phyloP scores from a whole-genome alignment of 2,797 vertebrate species.

The Mormyrus proboscirostris region DNA sequence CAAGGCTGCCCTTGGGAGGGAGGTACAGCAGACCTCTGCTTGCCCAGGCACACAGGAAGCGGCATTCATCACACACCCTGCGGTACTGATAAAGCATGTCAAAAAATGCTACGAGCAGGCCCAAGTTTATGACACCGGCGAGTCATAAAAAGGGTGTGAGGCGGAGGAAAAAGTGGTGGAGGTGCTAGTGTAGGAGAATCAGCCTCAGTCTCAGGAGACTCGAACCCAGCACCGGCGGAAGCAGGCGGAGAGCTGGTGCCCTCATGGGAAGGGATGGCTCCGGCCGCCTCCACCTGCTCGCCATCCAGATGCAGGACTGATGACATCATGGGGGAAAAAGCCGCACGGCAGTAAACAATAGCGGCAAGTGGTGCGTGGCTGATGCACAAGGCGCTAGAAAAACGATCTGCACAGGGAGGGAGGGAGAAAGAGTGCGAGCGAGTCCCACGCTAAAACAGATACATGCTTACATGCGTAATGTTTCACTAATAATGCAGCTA shows the following conservation, averaged over 20 bases:
- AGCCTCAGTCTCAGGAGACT: not conserved
- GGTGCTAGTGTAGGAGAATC: not conserved
- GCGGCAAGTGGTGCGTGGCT: not conserved
- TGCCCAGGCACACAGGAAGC: not conserved
- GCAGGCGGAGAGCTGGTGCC: not conserved
- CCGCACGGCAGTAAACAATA: conserved; percentile 20
- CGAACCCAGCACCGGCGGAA: not conserved
- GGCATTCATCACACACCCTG: not conserved
- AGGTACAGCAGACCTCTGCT: conserved; percentile 16
- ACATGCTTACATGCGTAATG: not conserved
- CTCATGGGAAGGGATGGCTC: not conserved
- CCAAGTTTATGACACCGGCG: not conserved
- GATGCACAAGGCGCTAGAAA: not conserved
- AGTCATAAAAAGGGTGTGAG: not conserved
- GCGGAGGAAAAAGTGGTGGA: not conserved
- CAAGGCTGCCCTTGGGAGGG: conserved; percentile 29
- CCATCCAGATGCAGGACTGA: conserved; percentile 11
- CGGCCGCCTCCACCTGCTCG: not conserved
- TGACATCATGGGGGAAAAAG: conserved; percentile 39
- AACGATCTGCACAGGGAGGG: not conserved
- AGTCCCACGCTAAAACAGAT: not conserved
- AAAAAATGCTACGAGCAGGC: not conserved
- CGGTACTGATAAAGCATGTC: not conserved
- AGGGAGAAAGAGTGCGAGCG: not conserved
- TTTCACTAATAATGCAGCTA: not conserved